A percentile compares a stretch with the other conserved stretches of the same genome.
These are phyloP conservation scores for Myotis planiceps DNA, from an alignment of 2,797 vertebrate genomes.

Conservation along the genomic window DNA sequence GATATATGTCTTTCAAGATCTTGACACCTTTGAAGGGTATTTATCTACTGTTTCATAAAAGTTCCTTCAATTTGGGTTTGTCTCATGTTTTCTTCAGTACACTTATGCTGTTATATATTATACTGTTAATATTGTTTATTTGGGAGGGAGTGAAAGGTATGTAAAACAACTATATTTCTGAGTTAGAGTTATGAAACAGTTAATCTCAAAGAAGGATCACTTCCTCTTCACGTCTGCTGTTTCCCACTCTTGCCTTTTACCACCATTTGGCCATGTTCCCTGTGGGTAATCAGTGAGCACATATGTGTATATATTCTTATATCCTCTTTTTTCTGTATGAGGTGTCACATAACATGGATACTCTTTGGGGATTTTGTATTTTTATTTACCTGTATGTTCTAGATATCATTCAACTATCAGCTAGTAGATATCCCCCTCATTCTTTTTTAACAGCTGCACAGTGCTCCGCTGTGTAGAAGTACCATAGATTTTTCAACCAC, in stretches of 20 bases:
- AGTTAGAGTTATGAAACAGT: background rate
- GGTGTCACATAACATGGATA: background rate
- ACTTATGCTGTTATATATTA: background rate
- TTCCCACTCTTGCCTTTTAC: background rate
- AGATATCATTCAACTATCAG: background rate
- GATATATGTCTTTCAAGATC: background rate
- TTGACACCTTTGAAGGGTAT: background rate
- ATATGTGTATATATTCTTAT: background rate
- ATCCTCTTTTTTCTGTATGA: background rate
- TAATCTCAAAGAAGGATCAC: background rate
- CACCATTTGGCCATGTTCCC: background rate
- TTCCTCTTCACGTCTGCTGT: background rate
- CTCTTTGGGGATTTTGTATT: background rate
- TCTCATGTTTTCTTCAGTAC: background rate
- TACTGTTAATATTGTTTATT: background rate
- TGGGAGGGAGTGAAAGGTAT: background rate
- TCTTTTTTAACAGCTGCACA: background rate
- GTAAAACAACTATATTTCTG: background rate
- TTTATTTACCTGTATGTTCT: background rate
- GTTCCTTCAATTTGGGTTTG: background rate
- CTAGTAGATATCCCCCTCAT: background rate
- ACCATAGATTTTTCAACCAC: background rate
- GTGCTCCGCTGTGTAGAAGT: background rate
- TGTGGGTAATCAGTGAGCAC: background rate
- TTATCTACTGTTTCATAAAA: background rate